Percentiles rank a stretch among this genome's conserved stretches.
These are phyloP conservation scores for Microtus oregoni DNA, from an alignment of 2,113 vertebrate species.

Conservation along the genomic window DNA sequence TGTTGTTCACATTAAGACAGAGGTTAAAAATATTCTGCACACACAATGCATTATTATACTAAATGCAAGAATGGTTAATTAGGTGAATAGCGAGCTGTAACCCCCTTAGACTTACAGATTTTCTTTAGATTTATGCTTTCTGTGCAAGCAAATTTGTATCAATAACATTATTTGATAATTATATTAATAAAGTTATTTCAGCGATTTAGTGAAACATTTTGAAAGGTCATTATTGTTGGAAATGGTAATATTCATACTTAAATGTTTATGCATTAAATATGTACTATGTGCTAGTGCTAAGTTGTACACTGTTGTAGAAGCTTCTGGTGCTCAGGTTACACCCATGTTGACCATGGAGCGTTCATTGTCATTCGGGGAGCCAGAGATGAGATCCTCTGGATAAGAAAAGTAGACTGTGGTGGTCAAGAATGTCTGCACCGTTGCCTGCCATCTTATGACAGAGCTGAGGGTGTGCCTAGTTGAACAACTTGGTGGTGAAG, in stretches of 20 bases:
- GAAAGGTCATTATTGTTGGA: not conserved
- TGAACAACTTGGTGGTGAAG: not conserved
- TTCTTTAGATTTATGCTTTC: not conserved
- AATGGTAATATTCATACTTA: not conserved
- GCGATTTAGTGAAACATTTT: not conserved
- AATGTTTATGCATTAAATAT: not conserved
- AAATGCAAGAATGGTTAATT: not conserved
- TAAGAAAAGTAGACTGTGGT: not conserved
- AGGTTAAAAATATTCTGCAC: not conserved
- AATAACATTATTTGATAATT: not conserved
- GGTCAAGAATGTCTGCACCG: not conserved
- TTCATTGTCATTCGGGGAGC: not conserved
- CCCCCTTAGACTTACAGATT: not conserved
- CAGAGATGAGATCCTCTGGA: not conserved
- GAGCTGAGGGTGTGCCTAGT: not conserved
- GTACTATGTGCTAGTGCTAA: not conserved
- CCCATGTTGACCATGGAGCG: not conserved
- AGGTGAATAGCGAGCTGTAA: not conserved
- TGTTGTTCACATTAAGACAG: not conserved
- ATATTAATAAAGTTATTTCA: not conserved
- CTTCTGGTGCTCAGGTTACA: not conserved
- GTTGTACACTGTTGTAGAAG: not conserved
- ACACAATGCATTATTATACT: not conserved
- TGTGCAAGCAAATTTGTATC: not conserved
- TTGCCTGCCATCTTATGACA: no score